These are phyloP conservation scores for Stenchaetothrips biformis DNA, from an alignment of 2,888 invertebrate genomes.

Conservation along the genomic window DNA sequence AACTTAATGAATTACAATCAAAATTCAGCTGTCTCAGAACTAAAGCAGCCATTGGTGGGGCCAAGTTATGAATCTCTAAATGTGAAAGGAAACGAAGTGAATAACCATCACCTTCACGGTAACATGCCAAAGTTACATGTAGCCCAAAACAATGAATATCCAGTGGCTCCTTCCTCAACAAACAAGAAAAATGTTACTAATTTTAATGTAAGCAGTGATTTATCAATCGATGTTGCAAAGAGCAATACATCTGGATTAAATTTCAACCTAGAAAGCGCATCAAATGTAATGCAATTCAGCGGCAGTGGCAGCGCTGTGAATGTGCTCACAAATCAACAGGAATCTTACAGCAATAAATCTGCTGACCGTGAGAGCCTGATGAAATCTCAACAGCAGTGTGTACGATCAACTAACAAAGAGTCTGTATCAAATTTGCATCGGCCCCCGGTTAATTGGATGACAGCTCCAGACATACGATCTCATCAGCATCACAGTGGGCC, in stretches of 20 bases:
- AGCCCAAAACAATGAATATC: background rate
- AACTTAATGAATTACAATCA: background rate
- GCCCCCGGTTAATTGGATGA: constrained; percentile 60
- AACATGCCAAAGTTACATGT: background rate
- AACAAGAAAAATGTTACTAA: background rate
- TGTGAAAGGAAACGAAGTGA: background rate
- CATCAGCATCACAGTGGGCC: constrained; percentile 3
- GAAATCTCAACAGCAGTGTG: background rate
- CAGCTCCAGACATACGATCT: constrained; percentile 48
- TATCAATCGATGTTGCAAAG: background rate
- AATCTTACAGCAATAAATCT: background rate
- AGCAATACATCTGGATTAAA: background rate
- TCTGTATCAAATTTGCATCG: constrained; percentile 35
- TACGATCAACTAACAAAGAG: background rate
- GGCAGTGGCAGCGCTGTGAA: background rate
- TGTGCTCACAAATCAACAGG: background rate
- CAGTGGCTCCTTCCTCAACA: background rate
- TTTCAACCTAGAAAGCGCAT: background rate
- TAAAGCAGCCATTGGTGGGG: background rate
- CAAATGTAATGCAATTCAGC: background rate
- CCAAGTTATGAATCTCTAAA: background rate
- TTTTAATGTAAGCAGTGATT: background rate
- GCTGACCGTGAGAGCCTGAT: background rate
- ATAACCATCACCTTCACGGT: background rate
- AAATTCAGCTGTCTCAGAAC: background rate